Percentiles rank a stretch among this genome's conserved stretches.
phyloP scores from a whole-genome alignment of 2,797 vertebrate species.

The Pseudochirops corinnae region DNA sequence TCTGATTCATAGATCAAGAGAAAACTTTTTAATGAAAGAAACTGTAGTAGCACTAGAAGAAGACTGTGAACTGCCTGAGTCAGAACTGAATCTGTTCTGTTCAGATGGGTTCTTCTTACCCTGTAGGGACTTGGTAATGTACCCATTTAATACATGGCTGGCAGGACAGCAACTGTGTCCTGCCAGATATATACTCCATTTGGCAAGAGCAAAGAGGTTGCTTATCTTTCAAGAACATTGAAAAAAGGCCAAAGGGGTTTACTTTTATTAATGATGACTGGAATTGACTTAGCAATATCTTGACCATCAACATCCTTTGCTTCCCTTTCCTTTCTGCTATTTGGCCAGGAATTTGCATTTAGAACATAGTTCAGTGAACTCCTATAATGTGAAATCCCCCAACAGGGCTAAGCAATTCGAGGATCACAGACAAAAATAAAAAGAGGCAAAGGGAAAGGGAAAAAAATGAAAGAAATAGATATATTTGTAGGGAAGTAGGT shows the following conservation, averaged over 20 bases:
- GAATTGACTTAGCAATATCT: constrained; percentile 12
- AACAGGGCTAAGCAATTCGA: not conserved
- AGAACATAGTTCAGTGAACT: not conserved
- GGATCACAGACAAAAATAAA: not conserved
- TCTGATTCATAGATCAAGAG: not conserved
- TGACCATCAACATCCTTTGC: not conserved
- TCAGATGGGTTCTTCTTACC: not conserved
- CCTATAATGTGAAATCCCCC: not conserved
- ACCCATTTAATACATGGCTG: not conserved
- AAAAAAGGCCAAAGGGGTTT: not conserved
- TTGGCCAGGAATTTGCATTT: not conserved
- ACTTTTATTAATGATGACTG: constrained; percentile 16
- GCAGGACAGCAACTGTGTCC: not conserved
- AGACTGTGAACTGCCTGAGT: not conserved
- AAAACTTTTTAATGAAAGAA: not conserved
- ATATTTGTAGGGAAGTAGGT: not conserved
- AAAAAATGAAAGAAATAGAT: not conserved
- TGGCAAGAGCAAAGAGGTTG: not conserved
- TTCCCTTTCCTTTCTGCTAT: not conserved
- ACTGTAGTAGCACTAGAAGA: not conserved
- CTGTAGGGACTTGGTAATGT: constrained; percentile 12
- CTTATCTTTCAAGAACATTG: not conserved
- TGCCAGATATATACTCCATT: constrained; percentile 11
- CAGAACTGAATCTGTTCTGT: not conserved
- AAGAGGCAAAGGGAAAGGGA: not conserved